Percentiles rank a stretch among this genome's conserved stretches.
phyloP scores from a whole-genome alignment of 2,797 vertebrate species.

The Pangasius larnaudii region DNA sequence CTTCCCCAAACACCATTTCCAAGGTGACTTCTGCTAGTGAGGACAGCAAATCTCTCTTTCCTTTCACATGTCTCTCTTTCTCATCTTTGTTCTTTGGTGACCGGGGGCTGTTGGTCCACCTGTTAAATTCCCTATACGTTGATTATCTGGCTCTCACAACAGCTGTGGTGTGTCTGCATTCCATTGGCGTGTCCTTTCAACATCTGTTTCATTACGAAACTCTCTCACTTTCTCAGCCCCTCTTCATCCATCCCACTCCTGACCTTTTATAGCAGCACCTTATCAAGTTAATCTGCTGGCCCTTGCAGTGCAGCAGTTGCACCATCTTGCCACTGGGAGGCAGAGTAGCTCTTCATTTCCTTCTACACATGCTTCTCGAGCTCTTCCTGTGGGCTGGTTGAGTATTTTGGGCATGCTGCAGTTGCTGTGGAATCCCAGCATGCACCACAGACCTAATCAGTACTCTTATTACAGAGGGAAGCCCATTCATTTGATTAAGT shows the following conservation, averaged over 20 bases:
- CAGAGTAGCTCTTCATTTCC: conserved; percentile 60
- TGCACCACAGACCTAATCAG: conserved; percentile 34
- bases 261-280: conserved; percentile 9
- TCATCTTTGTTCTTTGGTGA: neutral
- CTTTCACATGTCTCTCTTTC: conserved; percentile 9
- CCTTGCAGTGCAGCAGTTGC: conserved; percentile 14
- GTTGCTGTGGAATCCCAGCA: conserved; percentile 28
- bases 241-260: conserved; percentile 16
- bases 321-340: conserved; percentile 61
- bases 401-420: conserved; percentile 38
- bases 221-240: conserved; percentile 14
- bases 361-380: neutral
- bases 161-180: conserved; percentile 51
- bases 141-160: conserved; percentile 46
- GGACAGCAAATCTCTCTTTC: conserved; percentile 11
- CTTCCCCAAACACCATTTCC: conserved; percentile 25
- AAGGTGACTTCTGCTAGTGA: conserved; percentile 39
- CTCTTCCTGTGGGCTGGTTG: conserved; percentile 3
- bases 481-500: conserved; percentile 36
- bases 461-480: conserved; percentile 50
- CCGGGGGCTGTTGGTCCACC: conserved; percentile 40
- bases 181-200: conserved; percentile 29
- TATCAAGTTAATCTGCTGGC: conserved; percentile 6
- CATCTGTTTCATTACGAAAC: conserved; percentile 63
- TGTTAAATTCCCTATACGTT: conserved; percentile 26